These are phyloP conservation scores for Brachyalestes nurse DNA, from an alignment of 2,797 vertebrate species.

Conservation along the genomic window DNA sequence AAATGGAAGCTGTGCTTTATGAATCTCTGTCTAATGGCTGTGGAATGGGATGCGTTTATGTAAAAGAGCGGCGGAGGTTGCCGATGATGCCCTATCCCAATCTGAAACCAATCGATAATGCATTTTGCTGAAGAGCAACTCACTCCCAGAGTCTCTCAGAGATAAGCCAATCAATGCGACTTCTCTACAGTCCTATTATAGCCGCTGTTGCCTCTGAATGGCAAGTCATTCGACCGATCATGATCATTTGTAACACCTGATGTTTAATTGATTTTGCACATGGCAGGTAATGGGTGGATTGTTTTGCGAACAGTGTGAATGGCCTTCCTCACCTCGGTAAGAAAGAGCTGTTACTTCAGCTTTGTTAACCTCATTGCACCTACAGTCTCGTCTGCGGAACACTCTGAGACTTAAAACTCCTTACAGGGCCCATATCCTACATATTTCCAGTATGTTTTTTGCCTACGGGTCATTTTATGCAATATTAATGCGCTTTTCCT, in stretches of 20 bases:
- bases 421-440: no score
- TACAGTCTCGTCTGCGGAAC: background rate
- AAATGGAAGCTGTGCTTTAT: conserved; percentile 67
- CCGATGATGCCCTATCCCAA: conserved; percentile 40
- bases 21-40: conserved; percentile 64
- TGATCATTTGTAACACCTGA: conserved; percentile 58
- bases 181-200: conserved; percentile 53
- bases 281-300: conserved; percentile 47
- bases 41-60: conserved; percentile 61
- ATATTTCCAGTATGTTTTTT: no score
- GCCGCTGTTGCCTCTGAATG: conserved; percentile 49
- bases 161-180: conserved; percentile 54
- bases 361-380: background rate
- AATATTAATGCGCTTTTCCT: no score
- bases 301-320: conserved; percentile 19
- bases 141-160: conserved; percentile 47
- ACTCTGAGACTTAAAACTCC: background rate
- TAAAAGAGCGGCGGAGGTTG: conserved; percentile 51
- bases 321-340: background rate
- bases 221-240: conserved; percentile 49
- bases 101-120: conserved; percentile 55
- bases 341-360: background rate
- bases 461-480: no score
- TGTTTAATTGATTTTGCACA: conserved; percentile 55
- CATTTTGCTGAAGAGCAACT: conserved; percentile 57